Evolutionary conservation across 2,888 invertebrate species (phyloP).

Genomic region (Craniophora ligustri): DNA sequence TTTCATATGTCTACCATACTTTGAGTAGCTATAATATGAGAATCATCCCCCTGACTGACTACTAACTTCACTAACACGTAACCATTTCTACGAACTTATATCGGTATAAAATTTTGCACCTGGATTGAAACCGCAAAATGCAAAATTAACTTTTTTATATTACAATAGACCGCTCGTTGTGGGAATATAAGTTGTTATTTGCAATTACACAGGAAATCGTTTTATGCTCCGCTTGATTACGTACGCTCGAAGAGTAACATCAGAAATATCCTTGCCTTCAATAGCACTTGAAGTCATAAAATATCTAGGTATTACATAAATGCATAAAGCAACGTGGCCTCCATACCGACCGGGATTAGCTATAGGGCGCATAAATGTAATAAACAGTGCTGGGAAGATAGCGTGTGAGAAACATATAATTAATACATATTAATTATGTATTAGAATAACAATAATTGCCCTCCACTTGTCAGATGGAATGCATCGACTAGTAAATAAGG

Average conservation of each 20-base stretch:
- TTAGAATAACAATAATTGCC: slow-evolving; percentile 1
- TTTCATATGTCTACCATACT: too few relatives aligned
- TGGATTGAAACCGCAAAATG: slow-evolving; percentile 67
- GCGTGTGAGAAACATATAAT: background rate
- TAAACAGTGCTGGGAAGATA: too few relatives aligned
- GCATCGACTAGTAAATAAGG: too few relatives aligned
- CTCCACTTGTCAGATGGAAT: background rate
- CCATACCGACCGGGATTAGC: too few relatives aligned
- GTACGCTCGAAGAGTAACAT: slow-evolving; percentile 41
- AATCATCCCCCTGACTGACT: too few relatives aligned
- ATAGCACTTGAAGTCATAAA: slow-evolving; percentile 21
- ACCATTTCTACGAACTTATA: slow-evolving; percentile 35
- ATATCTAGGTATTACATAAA: slow-evolving; percentile 11
- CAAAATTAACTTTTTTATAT: slow-evolving; percentile 64
- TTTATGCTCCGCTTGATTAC: slow-evolving; percentile 75
- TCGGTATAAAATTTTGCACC: slow-evolving; percentile 49
- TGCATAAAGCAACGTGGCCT: slow-evolving; percentile 17
- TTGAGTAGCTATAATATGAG: too few relatives aligned
- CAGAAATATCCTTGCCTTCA: slow-evolving; percentile 28
- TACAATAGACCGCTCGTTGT: slow-evolving; percentile 59
- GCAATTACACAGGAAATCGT: slow-evolving; percentile 76
- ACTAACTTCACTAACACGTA: slow-evolving; percentile 21
- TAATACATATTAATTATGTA: slow-evolving; percentile 8
- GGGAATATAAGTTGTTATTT: slow-evolving; percentile 59
- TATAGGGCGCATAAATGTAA: too few relatives aligned